Base-by-base conservation (phyloP, 2,888 invertebrate species). In the Choristoneura rosaceana region DNA sequence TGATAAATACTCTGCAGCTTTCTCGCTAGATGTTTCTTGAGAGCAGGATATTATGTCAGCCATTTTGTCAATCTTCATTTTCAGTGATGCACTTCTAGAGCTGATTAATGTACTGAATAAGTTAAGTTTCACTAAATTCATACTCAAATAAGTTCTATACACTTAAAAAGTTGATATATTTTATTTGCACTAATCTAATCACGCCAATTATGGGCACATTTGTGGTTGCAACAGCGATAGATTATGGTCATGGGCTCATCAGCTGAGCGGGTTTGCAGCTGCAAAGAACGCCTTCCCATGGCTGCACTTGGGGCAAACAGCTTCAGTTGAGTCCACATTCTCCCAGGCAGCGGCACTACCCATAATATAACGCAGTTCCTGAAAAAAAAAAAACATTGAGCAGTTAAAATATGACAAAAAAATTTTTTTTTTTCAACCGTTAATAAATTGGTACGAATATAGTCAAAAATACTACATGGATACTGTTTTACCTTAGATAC, bases 181-280 rank as follows among this genome's bases (percentile, higher is more conserved):
- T 4, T 38, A 38, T 38, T 38, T 38, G 4, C 38, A 38, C 38
- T 38, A 5, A 61, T 38, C 77, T 96, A 98, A 84, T 99, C 99
- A 79, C 98, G 96, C 99, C 99, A 99, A 79, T 97, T 97, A 88
- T 99, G 97, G 38, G 96, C 97, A 94, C 99, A 99, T 78, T 96
- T 95, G 81, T 96, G 96, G 87, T 97, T 97, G 84, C 98, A 98
- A 86, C 99, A 99, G 84, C 98, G 97, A 90, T 99, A 99, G 90
- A 99, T 99, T 14, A 98, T 99, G 9, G 99, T 99, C 99, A 99
- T 99, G 0, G 99, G 99, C 89, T 99, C 99, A 90, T 99, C 99
- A 47, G 99, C 99, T 15, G 99, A 99, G 60, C 99, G 95, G 0
- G 99, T 99, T 94, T 99, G 99, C 76, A 99, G 96, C 93, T 99